phyloP scores from a whole-genome alignment of 2,888 invertebrate species.

The Falcaria lacertinaria region DNA sequence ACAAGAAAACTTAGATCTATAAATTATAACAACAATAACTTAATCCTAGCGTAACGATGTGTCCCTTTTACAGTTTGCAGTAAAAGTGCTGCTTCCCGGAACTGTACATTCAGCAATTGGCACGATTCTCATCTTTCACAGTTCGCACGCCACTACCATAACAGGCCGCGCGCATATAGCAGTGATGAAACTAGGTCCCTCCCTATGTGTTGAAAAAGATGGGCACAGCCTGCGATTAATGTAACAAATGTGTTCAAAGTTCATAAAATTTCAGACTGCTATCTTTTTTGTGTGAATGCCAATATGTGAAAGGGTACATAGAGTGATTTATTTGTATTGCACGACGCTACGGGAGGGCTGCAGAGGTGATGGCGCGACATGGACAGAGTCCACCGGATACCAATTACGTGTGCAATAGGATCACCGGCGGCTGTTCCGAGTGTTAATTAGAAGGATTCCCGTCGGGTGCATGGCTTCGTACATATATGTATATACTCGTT shows the following conservation, averaged over 20 bases:
- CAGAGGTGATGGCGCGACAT: constrained; percentile 28
- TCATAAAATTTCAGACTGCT: too few relatives aligned
- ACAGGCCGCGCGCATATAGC: constrained; percentile 28
- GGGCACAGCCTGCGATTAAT: constrained; percentile 35
- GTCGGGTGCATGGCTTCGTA: constrained; percentile 42
- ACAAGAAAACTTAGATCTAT: too few relatives aligned
- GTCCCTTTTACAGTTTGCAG: neutral
- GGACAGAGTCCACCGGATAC: constrained; percentile 39
- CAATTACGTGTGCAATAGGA: constrained; percentile 45
- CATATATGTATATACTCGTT: constrained; percentile 3
- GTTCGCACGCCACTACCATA: constrained; percentile 2
- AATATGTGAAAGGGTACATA: neutral
- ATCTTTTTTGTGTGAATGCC: too few relatives aligned
- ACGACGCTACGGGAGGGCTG: constrained; percentile 22
- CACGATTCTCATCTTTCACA: constrained; percentile 55
- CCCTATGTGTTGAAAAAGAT: constrained; percentile 36
- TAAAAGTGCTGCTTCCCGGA: constrained; percentile 42
- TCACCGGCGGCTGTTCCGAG: constrained; percentile 31
- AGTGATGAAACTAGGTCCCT: constrained; percentile 48
- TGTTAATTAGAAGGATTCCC: constrained; percentile 67
- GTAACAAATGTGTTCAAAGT: too few relatives aligned
- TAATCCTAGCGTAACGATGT: neutral
- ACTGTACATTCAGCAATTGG: constrained; percentile 46
- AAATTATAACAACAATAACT: too few relatives aligned
- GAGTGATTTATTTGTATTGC: constrained; percentile 2